Conservation (phyloP, 2,888 invertebrate species). For the Cephus spinipes region DNA sequence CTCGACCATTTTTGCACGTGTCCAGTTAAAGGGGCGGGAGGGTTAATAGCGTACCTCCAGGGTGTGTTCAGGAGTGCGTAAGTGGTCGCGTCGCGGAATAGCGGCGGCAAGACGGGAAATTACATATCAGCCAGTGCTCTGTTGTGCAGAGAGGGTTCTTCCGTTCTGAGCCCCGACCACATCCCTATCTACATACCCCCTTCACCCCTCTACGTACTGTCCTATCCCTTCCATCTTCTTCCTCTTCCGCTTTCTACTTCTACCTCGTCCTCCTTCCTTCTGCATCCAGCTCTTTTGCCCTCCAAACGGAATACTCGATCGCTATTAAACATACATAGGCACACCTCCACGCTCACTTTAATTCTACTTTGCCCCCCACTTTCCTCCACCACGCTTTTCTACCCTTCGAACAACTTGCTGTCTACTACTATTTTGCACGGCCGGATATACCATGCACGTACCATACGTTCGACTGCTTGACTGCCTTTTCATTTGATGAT, state of each 20-base stretch:
- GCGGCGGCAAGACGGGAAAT: slow-evolving; percentile 31
- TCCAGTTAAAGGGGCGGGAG: background rate
- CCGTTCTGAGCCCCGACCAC: slow-evolving; percentile 8
- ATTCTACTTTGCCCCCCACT: slow-evolving; percentile 51
- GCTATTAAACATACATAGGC: slow-evolving; percentile 61
- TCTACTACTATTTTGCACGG: background rate
- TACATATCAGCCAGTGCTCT: slow-evolving; percentile 34
- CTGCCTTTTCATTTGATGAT: background rate
- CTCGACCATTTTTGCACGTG: background rate
- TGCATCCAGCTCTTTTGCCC: slow-evolving; percentile 34
- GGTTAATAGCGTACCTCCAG: background rate
- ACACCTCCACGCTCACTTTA: slow-evolving; percentile 57
- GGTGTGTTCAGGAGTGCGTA: background rate
- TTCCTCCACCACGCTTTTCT: slow-evolving; percentile 42
- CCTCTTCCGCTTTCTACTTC: slow-evolving; percentile 20
- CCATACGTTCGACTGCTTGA: background rate
- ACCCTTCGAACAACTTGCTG: background rate
- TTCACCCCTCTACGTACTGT: background rate
- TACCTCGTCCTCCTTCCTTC: slow-evolving; percentile 27
- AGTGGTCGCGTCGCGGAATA: background rate
- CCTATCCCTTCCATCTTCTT: background rate
- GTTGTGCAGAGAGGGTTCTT: slow-evolving; percentile 29
- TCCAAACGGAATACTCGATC: slow-evolving; percentile 63
- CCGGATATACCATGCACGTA: background rate
- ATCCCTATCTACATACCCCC: slow-evolving; percentile 5